Conservation (phyloP, 2,888 invertebrate genomes). For the Chrysotoxum bicinctum region DNA sequence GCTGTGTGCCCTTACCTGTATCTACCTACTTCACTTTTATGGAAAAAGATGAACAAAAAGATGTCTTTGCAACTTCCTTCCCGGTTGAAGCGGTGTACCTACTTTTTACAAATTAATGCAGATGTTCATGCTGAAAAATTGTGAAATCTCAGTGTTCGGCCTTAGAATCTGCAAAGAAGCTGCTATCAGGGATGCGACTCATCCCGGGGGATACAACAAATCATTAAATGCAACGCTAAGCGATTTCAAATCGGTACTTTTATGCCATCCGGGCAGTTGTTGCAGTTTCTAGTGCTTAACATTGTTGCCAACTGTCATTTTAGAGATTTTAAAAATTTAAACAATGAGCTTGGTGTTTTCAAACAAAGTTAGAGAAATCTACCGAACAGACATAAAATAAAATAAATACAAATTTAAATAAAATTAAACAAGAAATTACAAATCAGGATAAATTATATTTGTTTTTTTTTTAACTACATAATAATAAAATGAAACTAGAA, state of each 20-base stretch:
- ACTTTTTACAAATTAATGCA: conserved; percentile 70
- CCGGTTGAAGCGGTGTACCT: conserved; percentile 18
- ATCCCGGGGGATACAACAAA: conserved; percentile 67
- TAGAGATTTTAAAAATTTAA: neutral
- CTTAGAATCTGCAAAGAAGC: conserved; percentile 17
- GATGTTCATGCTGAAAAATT: conserved; percentile 68
- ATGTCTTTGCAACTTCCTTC: conserved; percentile 51
- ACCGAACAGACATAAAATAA: neutral
- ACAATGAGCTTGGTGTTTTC: neutral
- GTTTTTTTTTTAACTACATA: too few relatives aligned
- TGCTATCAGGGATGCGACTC: conserved; percentile 18
- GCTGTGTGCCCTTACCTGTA: neutral
- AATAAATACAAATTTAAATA: too few relatives aligned
- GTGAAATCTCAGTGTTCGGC: conserved; percentile 31
- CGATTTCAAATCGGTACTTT: conserved; percentile 66
- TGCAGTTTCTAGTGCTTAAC: neutral
- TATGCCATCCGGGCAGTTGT: conserved; percentile 31
- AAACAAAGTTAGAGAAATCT: too few relatives aligned
- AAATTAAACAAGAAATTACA: too few relatives aligned
- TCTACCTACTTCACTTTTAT: neutral
- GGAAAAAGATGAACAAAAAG: neutral
- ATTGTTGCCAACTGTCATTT: neutral
- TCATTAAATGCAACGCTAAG: conserved; percentile 69
- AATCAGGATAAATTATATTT: too few relatives aligned
- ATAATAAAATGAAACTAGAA: too few relatives aligned